Percentiles rank a stretch among this genome's conserved stretches.
phyloP scores from a whole-genome alignment of 2,797 vertebrate species.

The Novumbra hubbsi region DNA sequence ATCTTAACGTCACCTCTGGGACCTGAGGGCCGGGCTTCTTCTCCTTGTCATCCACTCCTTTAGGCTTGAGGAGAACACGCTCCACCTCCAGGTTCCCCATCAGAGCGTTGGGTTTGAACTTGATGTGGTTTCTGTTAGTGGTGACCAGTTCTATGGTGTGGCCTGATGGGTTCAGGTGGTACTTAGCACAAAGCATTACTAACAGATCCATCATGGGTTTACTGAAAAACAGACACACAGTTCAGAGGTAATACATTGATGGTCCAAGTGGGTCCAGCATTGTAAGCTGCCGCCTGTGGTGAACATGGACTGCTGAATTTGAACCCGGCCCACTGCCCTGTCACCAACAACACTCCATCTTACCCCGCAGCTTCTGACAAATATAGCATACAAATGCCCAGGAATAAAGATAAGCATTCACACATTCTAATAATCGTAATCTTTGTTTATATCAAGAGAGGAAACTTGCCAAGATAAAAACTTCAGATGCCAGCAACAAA shows the following conservation, averaged over 20 bases:
- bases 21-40: constrained; percentile 84
- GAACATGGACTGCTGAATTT: too few species aligned
- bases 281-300: too few species aligned
- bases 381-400: too few species aligned
- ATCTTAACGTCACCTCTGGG: constrained; percentile 85
- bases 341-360: too few species aligned
- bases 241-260: background rate
- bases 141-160: constrained; percentile 90
- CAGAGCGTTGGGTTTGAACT: constrained; percentile 92
- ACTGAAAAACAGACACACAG: constrained; percentile 67
- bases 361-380: too few species aligned
- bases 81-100: constrained; percentile 89
- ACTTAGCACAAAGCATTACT: constrained; percentile 90
- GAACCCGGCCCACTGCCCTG: too few species aligned
- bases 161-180: constrained; percentile 92
- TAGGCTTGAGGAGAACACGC: constrained; percentile 89
- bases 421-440: background rate
- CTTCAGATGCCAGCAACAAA: background rate
- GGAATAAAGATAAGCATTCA: too few species aligned
- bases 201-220: constrained; percentile 95
- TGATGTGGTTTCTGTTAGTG: constrained; percentile 81
- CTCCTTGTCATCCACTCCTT: constrained; percentile 81
- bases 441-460: background rate
- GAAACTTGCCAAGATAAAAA: background rate
- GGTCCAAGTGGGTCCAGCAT: too few species aligned